Evolutionary conservation across 1,140 invertebrate species (phyloP).

Genomic region (Dufourea novaeangliae): DNA sequence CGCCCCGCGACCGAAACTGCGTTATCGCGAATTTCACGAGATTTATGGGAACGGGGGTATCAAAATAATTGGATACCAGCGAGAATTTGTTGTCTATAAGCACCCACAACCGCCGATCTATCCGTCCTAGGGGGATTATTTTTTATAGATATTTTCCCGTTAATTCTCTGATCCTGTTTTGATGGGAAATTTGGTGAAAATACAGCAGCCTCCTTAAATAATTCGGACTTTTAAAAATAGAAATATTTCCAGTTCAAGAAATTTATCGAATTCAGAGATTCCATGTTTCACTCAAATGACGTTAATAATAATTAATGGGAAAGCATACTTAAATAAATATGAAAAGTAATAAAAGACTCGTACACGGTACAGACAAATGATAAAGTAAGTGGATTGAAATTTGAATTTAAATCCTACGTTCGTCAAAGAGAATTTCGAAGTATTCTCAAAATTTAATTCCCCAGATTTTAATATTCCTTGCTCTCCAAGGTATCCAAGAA

Average conservation of each 20-base stretch:
- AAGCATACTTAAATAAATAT: background rate
- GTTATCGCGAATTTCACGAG: constrained; percentile 31
- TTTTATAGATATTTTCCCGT: constrained; percentile 1
- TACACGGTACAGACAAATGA: background rate
- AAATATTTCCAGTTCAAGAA: too few relatives aligned
- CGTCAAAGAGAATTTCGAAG: background rate
- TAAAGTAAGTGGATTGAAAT: background rate
- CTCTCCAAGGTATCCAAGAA: constrained; percentile 9
- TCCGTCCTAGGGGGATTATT: background rate
- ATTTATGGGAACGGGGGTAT: constrained; percentile 41
- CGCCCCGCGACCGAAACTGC: constrained; percentile 39
- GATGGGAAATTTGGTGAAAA: background rate
- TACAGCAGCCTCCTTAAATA: background rate
- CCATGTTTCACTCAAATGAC: background rate
- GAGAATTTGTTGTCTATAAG: constrained; percentile 48
- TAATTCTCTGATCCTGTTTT: background rate
- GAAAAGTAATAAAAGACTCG: background rate
- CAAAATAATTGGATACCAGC: constrained; percentile 48
- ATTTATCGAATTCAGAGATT: too few relatives aligned
- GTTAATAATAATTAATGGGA: background rate
- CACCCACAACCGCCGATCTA: background rate
- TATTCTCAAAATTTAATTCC: constrained; percentile 35
- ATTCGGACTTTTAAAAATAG: background rate
- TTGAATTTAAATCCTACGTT: background rate
- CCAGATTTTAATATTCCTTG: constrained; percentile 46